Percentiles rank a stretch among this genome's conserved stretches.
phyloP scores from a whole-genome alignment of 2,113 vertebrate species.

The Neogobius melanostomus region DNA sequence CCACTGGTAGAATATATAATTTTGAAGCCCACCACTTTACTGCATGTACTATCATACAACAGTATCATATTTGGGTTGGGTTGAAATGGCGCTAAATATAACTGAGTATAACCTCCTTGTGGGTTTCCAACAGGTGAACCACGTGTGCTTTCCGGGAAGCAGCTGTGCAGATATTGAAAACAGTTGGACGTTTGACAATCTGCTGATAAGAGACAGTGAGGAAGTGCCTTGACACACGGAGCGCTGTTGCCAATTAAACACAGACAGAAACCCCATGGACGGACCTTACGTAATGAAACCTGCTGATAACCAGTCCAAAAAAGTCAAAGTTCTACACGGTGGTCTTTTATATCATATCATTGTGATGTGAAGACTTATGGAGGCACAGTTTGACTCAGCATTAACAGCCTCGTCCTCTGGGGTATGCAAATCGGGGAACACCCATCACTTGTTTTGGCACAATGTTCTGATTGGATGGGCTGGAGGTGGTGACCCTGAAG shows the following conservation, averaged over 20 bases:
- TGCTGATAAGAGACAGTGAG: slow-evolving; percentile 41
- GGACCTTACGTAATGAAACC: slow-evolving; percentile 48
- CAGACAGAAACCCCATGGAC: slow-evolving; percentile 41
- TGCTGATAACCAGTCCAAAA: slow-evolving; percentile 29
- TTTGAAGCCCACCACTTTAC: too few species aligned
- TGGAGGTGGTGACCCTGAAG: slow-evolving; percentile 59
- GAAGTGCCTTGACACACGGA: neutral
- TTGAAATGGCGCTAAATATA: neutral
- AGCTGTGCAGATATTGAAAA: slow-evolving; percentile 29
- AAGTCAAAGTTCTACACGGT: slow-evolving; percentile 22
- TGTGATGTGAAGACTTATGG: slow-evolving; percentile 10
- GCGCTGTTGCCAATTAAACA: slow-evolving; percentile 25
- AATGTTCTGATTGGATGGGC: slow-evolving; percentile 63
- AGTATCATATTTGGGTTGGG: too few species aligned
- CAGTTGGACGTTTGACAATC: slow-evolving; percentile 22
- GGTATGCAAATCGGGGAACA: slow-evolving; percentile 61
- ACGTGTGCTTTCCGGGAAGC: slow-evolving; percentile 14
- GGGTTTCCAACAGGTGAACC: slow-evolving; percentile 1
- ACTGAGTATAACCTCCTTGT: slow-evolving; percentile 7
- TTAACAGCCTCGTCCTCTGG: slow-evolving; percentile 44
- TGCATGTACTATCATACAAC: too few species aligned
- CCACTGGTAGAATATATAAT: too few species aligned
- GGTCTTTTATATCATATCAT: slow-evolving; percentile 17
- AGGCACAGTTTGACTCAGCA: slow-evolving; percentile 16
- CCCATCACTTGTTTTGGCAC: slow-evolving; percentile 59